A percentile compares a stretch with the other conserved stretches of the same genome.
These are phyloP conservation scores for Sakesphorus luctuosus DNA, from an alignment of 2,113 vertebrate species.

Conservation along the genomic window DNA sequence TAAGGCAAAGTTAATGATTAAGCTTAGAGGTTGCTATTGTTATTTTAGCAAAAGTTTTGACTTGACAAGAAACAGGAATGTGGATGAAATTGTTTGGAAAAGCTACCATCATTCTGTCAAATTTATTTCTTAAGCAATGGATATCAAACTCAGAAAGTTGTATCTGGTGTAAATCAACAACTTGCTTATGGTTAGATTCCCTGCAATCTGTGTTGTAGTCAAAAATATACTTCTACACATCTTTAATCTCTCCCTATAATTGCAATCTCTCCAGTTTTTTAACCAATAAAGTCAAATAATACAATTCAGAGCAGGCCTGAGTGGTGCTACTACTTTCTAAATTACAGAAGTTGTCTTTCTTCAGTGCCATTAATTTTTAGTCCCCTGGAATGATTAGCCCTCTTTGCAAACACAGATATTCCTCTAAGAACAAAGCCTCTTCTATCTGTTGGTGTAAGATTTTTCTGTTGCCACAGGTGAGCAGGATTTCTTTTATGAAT, in stretches of 20 bases:
- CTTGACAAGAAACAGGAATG: background rate
- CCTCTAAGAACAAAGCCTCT: background rate
- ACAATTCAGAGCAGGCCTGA: background rate
- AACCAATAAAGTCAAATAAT: background rate
- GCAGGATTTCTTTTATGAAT: background rate
- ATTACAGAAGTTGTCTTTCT: background rate
- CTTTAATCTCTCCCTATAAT: background rate
- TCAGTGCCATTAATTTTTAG: background rate
- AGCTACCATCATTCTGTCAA: background rate
- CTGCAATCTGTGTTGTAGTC: background rate
- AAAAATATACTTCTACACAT: background rate
- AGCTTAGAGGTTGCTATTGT: background rate
- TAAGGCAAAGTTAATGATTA: background rate
- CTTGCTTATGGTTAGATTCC: background rate
- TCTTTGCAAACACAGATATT: background rate
- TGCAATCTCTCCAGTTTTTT: background rate
- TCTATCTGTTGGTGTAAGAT: background rate
- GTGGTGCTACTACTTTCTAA: background rate
- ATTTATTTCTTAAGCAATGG: background rate
- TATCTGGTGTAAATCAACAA: background rate
- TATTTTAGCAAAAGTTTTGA: background rate
- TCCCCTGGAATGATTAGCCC: background rate
- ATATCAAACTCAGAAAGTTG: background rate
- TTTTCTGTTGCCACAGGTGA: background rate
- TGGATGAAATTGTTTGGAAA: background rate